Evolutionary conservation across 2,888 invertebrate species (phyloP), one percentile per base, ranked within the genome.

Genomic region (Drosophila kanekoi): DNA sequence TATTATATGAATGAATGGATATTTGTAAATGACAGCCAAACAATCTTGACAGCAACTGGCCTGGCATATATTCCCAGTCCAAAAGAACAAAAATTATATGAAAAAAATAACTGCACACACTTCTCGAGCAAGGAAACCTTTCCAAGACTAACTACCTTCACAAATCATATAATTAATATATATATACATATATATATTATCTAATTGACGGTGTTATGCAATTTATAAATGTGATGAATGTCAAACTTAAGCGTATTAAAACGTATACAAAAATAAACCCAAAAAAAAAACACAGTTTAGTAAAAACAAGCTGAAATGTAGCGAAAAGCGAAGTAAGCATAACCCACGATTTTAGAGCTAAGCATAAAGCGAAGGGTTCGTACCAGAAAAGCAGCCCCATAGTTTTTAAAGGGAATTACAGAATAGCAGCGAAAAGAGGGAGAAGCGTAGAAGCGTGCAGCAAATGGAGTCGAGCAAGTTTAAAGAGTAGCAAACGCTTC

Each of bases 191-290:
- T 60, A 68, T 58, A 77, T 71, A 87, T 81, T 87, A 87, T 85
- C 80, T 82, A 85, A 75, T 87, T 85, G 87, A 87, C 63, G 87
- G 87, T 83, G 83, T 83, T 83, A 88, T 83, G 80, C 85, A 84
- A 85, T 87, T 85, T 85, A 84, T 86, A 84, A 86, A 86, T 88
- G 85, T 86, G 85, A 88, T 88, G 89, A 88, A 86, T 86, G 89
- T 86, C 88, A 84, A 87, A 82, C 86, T 87, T 88, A 88, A 87
- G 81, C 76, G 79, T 84, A 88, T 66, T 53, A 58, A 65, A 79
- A 41, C 48, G 23, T 68, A 71, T 74, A 58, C 51, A 58, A 59
- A 67, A 57, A 35, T 28, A 52, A 60, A 51, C 3, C 4, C 11
- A 61, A 56, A 56, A 51, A 41, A 49, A 69, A 59, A 48, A 47